A percentile compares a stretch with the other conserved stretches of the same genome.
These are phyloP conservation scores for Gouania willdenowi DNA, from an alignment of 2,797 vertebrate genomes.

Conservation along the genomic window DNA sequence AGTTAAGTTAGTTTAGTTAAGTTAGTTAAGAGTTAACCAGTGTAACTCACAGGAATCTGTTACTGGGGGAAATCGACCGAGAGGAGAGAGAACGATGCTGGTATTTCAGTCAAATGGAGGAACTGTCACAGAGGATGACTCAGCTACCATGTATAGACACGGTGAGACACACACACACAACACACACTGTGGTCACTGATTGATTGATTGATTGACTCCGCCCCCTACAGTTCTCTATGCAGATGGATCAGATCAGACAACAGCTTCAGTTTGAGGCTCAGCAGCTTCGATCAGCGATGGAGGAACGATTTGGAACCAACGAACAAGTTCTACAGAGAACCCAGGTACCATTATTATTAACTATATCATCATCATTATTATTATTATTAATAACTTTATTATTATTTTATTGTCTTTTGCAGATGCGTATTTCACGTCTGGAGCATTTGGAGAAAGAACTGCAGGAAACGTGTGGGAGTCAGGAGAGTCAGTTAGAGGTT, in stretches of 20 bases:
- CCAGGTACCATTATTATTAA: too few relatives aligned
- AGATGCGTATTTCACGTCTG: conserved; percentile 89
- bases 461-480: conserved; percentile 78
- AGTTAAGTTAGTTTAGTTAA: too few relatives aligned
- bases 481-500: conserved; percentile 80
- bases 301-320: conserved; percentile 88
- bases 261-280: conserved; percentile 94
- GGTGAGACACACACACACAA: conserved; percentile 61
- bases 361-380: too few relatives aligned
- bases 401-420: too few relatives aligned
- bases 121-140: conserved; percentile 84
- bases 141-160: conserved; percentile 91
- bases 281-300: conserved; percentile 89
- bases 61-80: conserved; percentile 91
- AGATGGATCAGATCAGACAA: conserved; percentile 95
- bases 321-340: conserved; percentile 91
- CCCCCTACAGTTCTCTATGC: conserved; percentile 84
- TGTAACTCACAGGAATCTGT: conserved; percentile 75
- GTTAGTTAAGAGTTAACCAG: too few relatives aligned
- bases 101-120: conserved; percentile 92
- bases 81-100: conserved; percentile 92
- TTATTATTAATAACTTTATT: too few relatives aligned
- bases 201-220: too few relatives aligned
- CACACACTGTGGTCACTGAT: too few relatives aligned
- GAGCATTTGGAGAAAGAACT: conserved; percentile 94